A percentile compares a stretch with the other conserved stretches of the same genome.
These are phyloP conservation scores for Tortricodes alternella DNA, from an alignment of 2,888 invertebrate genomes.

Conservation along the genomic window DNA sequence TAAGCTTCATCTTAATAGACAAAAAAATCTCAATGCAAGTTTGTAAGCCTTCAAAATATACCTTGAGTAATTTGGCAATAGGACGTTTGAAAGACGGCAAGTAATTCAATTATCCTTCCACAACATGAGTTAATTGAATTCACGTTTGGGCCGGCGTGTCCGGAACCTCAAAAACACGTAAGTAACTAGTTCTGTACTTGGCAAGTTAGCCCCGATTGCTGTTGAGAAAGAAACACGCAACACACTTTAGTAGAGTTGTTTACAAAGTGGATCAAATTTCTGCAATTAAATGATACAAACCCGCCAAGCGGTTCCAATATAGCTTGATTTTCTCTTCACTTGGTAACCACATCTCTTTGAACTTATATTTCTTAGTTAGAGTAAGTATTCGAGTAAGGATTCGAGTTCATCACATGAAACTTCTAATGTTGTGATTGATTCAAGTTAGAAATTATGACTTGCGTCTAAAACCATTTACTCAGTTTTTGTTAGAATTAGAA, in stretches of 20 bases:
- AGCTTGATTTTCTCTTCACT: background rate
- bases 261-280: slow-evolving; percentile 4
- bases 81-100: slow-evolving; percentile 29
- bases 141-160: slow-evolving; percentile 18
- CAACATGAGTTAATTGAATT: slow-evolving; percentile 55
- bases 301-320: background rate
- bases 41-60: slow-evolving; percentile 9
- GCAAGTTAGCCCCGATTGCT: slow-evolving; percentile 17
- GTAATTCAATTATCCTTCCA: slow-evolving; percentile 50
- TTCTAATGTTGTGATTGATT: no score
- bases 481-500: no score
- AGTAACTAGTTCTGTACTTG: slow-evolving; percentile 26
- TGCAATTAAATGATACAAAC: slow-evolving; percentile 9
- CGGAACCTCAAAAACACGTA: slow-evolving; percentile 26
- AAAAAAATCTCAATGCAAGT: slow-evolving; percentile 8
- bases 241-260: slow-evolving; percentile 5
- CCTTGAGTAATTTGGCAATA: slow-evolving; percentile 22
- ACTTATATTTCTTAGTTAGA: no score
- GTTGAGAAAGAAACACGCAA: slow-evolving; percentile 12
- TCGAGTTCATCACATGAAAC: no score
- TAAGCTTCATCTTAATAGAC: background rate
- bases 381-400: no score
- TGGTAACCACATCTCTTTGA: no score
- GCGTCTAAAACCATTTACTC: no score
- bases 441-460: no score